phyloP scores from a whole-genome alignment of 2,797 vertebrate genomes.

The Macroramphosus scolopax region DNA sequence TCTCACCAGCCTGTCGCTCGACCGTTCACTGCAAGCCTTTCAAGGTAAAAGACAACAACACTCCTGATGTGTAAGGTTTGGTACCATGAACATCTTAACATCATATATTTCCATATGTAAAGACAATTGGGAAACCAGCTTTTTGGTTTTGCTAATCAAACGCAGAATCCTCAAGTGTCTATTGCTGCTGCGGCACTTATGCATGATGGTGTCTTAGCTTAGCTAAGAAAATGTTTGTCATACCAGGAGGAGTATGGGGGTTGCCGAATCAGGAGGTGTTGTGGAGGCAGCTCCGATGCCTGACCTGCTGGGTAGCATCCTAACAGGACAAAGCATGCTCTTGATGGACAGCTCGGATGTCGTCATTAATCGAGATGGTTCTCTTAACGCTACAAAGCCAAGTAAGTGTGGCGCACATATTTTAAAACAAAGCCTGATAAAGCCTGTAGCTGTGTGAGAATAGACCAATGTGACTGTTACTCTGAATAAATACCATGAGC shows the following conservation, averaged over 20 bases:
- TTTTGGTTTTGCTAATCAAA: too few species aligned
- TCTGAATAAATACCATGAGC: background rate
- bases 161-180: too few species aligned
- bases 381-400: constrained; percentile 83
- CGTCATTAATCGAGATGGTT: constrained; percentile 93
- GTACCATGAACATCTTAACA: background rate
- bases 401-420: constrained; percentile 66
- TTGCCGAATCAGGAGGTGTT: constrained; percentile 67
- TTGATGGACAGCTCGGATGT: constrained; percentile 92
- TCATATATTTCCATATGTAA: too few species aligned
- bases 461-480: background rate
- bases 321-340: constrained; percentile 90
- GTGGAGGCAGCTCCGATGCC: constrained; percentile 83
- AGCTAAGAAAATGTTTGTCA: background rate
- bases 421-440: background rate
- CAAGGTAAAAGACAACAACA: constrained; percentile 78
- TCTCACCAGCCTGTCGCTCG: constrained; percentile 96
- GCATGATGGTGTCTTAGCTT: too few species aligned
- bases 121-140: background rate
- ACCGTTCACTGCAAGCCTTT: constrained; percentile 84
- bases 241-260: constrained; percentile 55
- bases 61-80: background rate
- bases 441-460: background rate
- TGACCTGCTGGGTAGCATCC: constrained; percentile 93
- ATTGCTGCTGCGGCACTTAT: too few species aligned